Percentiles rank a stretch among this genome's conserved stretches.
Conservation (phyloP, 2,888 invertebrate species). For the Hedychridium roseum region DNA sequence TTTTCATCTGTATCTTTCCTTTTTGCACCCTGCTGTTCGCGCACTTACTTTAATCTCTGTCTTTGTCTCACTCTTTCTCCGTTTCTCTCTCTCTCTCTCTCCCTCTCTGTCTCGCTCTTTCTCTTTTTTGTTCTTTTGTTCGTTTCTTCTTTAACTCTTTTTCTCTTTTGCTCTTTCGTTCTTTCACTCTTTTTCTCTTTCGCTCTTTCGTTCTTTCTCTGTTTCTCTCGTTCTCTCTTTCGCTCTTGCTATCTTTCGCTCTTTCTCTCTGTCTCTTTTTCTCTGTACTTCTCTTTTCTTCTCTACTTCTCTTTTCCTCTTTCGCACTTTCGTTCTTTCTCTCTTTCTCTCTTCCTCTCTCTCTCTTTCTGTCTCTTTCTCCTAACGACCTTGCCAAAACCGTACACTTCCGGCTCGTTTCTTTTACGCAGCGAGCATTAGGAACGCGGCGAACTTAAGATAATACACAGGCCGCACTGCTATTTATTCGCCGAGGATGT, state of each 20-base stretch:
- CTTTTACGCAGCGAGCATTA: not conserved
- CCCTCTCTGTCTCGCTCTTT: no score
- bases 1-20: no score
- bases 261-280: not conserved
- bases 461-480: conserved; percentile 11
- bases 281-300: not conserved
- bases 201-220: no score
- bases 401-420: not conserved
- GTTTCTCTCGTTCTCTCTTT: not conserved
- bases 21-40: no score
- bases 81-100: no score
- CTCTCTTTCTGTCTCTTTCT: not conserved
- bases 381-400: not conserved
- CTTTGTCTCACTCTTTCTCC: no score
- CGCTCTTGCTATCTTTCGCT: not conserved
- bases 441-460: conserved; percentile 6
- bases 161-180: no score
- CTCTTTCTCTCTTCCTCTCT: not conserved
- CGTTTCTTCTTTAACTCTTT: no score
- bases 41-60: no score
- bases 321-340: not conserved
- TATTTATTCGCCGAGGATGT: conserved; percentile 12
- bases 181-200: no score
- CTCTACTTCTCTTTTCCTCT: not conserved
- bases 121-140: no score